Base-by-base conservation (phyloP, 1,140 invertebrate species). In the Camponotus pennsylvanicus region DNA sequence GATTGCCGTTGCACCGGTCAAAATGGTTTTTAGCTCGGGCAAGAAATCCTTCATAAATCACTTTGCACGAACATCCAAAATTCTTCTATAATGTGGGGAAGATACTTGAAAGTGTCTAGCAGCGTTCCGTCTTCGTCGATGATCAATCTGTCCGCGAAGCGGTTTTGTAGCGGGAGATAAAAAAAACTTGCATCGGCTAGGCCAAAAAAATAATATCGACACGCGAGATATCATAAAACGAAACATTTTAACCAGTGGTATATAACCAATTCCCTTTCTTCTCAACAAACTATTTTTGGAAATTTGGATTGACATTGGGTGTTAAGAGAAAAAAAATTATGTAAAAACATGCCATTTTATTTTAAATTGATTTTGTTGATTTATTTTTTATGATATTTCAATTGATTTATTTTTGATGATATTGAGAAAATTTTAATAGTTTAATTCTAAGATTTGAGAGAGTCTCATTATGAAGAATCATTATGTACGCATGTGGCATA, bases 41-140 rank as follows among this genome's bases (percentile, higher is more conserved):
- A 87, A 79, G 69, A 82, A 82, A 59, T 90, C 88, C 40, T 82
- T 83, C 91, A 92, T 92, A 92, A 92, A 92, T 92, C 91, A 92
- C 85, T 69, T 87, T 64, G 85, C 82, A 70, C 73, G 70, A 88
- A 90, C 86, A 76, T 88, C 49, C 75, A 45, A 90, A 79, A 89
- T 91, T 91, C 86, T 89, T 89, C 71, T 89, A 73, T 83, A 83
- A 83, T 83, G 9, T 49, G 69, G 40, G 42, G 69, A 83, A 82
- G 79, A 61, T 42, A 69, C 63, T 57, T 18, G 18, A 59, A 59
- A 59, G 37, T 86, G 40, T 86, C 66, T 79, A 66, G 67, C 49
- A 59, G 42, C 27, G 7, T 45, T 61, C 49, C 32, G 69, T 71
- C 40, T 73, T 71, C 67, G 79, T 73, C 55, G 55, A 83, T 49